phyloP scores from a whole-genome alignment of 2,888 invertebrate species.

The Eilema sororculum region DNA sequence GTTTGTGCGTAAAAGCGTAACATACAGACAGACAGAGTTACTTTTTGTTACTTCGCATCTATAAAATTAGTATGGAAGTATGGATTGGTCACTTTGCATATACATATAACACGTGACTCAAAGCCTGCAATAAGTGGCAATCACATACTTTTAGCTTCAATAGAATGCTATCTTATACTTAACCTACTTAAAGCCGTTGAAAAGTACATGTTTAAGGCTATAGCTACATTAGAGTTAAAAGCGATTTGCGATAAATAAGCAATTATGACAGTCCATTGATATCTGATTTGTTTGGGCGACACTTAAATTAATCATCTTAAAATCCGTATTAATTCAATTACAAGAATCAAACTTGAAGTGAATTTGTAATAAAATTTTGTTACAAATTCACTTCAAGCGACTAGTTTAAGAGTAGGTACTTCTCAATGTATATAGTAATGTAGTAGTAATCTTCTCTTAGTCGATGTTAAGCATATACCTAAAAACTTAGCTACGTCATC shows the following conservation, averaged over 20 bases:
- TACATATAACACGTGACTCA: neutral
- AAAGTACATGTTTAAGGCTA: neutral
- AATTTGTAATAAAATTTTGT: neutral
- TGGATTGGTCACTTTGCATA: neutral
- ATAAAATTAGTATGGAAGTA: too few species aligned
- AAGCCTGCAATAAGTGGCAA: neutral
- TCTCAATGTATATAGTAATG: neutral
- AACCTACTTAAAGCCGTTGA: conserved; percentile 2
- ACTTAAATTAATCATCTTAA: neutral
- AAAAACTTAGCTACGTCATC: too few species aligned
- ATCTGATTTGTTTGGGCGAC: neutral
- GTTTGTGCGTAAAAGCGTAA: too few species aligned
- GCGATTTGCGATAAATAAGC: neutral
- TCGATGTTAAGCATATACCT: too few species aligned
- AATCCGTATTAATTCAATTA: too few species aligned
- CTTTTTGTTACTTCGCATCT: too few species aligned
- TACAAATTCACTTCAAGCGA: too few species aligned
- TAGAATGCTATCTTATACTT: neutral
- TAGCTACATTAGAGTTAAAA: neutral
- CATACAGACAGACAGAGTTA: too few species aligned
- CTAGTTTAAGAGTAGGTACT: neutral
- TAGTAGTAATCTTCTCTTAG: neutral
- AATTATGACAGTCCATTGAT: neutral
- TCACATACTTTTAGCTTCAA: neutral
- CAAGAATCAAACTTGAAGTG: too few species aligned